phyloP scores from a whole-genome alignment of 2,113 vertebrate species.

The Illadopsis cleaveri region DNA sequence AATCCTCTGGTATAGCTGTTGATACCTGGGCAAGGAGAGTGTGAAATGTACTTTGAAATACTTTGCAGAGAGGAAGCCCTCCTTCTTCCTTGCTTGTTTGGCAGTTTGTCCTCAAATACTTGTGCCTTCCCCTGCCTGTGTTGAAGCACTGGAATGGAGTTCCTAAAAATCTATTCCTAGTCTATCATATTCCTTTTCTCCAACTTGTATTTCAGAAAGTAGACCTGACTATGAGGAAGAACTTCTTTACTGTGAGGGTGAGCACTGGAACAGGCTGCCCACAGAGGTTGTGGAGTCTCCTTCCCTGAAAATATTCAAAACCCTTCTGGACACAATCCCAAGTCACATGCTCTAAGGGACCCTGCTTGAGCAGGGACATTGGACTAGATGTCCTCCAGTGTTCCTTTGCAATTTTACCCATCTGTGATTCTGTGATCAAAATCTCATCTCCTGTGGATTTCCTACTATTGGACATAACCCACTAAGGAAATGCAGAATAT shows the following conservation, averaged over 20 bases:
- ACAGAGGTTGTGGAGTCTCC: not conserved
- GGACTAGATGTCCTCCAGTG: not conserved
- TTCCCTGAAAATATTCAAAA: not conserved
- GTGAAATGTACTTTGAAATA: not conserved
- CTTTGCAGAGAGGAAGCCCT: not conserved
- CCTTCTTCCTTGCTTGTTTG: constrained; percentile 11
- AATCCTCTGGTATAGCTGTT: not conserved
- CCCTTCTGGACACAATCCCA: not conserved
- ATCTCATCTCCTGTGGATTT: not conserved
- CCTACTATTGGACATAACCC: not conserved
- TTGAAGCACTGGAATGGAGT: not conserved
- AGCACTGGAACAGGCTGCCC: not conserved
- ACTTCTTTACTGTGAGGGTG: not conserved
- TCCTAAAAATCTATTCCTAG: not conserved
- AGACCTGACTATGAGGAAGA: not conserved
- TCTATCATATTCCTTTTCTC: not conserved
- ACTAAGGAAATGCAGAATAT: not conserved
- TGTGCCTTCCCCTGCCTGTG: not conserved
- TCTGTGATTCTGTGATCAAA: not conserved
- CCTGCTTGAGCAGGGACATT: not conserved
- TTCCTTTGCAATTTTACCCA: not conserved
- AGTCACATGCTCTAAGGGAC: not conserved
- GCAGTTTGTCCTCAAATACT: constrained; percentile 3
- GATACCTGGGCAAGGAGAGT: not conserved
- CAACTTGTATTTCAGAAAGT: not conserved